Evolutionary conservation across 1,140 invertebrate genomes (phyloP).

Genomic region (Microplitis mediator): DNA sequence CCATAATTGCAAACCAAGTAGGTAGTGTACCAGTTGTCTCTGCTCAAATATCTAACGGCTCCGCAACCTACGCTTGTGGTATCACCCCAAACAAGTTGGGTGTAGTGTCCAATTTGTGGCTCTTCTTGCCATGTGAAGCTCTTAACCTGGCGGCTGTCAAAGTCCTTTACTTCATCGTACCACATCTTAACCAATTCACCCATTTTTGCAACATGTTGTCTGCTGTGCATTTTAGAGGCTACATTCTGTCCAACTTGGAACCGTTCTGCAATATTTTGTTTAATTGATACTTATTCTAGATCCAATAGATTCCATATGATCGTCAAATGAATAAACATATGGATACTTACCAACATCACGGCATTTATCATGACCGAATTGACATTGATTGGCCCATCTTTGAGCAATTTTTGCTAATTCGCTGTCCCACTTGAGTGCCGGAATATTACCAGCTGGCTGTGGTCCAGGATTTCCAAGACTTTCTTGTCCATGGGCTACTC

Average conservation of each 20-base stretch:
- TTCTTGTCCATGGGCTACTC: neutral
- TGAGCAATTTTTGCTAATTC: slow-evolving; percentile 12
- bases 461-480: neutral
- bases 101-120: slow-evolving; percentile 48
- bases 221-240: neutral
- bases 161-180: slow-evolving; percentile 16
- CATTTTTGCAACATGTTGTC: neutral
- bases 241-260: slow-evolving; percentile 10
- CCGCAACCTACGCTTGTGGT: slow-evolving; percentile 54
- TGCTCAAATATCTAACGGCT: slow-evolving; percentile 29
- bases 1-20: slow-evolving; percentile 58
- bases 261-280: neutral
- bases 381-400: slow-evolving; percentile 21
- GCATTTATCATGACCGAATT: slow-evolving; percentile 17
- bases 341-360: slow-evolving; percentile 25
- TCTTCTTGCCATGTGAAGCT: neutral
- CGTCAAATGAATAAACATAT: slow-evolving; percentile 9
- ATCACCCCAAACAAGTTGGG: slow-evolving; percentile 44
- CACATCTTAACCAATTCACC: neutral
- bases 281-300: neutral
- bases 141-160: neutral
- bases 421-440: neutral
- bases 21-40: slow-evolving; percentile 16
- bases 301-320: neutral
- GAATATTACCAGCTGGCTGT: slow-evolving; percentile 10